Evolutionary conservation across 2,888 invertebrate species (phyloP).

Genomic region (Melanotus villosus): DNA sequence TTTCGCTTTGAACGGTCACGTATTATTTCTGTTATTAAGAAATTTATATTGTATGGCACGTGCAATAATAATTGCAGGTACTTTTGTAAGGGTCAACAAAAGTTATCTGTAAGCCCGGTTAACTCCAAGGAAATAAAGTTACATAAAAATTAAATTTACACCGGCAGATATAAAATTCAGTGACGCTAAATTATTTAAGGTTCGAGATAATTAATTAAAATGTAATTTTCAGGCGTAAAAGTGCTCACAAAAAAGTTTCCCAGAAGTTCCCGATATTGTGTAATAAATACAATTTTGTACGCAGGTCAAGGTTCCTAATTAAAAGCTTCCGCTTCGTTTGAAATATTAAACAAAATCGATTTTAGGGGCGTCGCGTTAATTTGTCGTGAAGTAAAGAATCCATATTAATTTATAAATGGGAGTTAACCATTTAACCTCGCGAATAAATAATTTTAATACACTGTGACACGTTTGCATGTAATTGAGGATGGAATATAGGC

Average conservation of each 20-base stretch:
- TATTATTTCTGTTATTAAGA: background rate
- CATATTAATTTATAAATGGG: background rate
- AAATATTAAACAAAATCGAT: conserved; percentile 3
- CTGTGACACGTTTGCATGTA: conserved; percentile 8
- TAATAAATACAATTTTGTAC: conserved; percentile 2
- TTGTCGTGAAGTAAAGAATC: background rate
- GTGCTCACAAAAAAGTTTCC: background rate
- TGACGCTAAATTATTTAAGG: background rate
- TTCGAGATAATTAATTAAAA: conserved; percentile 5
- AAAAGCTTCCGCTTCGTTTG: conserved; percentile 5
- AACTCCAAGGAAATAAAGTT: background rate
- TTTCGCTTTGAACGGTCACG: background rate
- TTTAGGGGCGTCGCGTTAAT: conserved; percentile 4
- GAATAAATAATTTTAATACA: background rate
- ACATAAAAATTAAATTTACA: conserved; percentile 5
- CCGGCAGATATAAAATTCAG: background rate
- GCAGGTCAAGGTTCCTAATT: conserved; percentile 12
- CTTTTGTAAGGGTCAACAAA: background rate
- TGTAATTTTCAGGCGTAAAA: background rate
- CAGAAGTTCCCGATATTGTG: background rate
- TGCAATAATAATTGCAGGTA: no score
- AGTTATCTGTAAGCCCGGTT: background rate
- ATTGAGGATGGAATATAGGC: conserved; percentile 14
- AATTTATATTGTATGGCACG: background rate
- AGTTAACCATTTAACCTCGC: background rate